phyloP scores from a whole-genome alignment of 2,113 vertebrate species.

The Aramus guarauna region DNA sequence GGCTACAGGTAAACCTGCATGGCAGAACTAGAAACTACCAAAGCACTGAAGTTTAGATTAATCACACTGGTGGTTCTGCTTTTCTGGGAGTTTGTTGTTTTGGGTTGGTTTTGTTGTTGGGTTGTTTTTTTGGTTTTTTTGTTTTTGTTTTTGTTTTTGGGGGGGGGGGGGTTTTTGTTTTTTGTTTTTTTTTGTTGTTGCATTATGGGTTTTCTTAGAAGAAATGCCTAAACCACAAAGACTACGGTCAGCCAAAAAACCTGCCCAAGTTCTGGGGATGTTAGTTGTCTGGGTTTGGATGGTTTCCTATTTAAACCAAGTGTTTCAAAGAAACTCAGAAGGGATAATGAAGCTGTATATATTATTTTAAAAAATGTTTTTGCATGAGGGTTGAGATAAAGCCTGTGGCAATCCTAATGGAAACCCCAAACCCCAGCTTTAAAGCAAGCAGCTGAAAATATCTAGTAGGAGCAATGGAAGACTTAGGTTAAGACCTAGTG shows the following conservation, averaged over 20 bases:
- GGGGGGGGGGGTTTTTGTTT: too few relatives aligned
- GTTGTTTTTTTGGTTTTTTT: too few relatives aligned
- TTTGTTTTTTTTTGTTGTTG: not conserved
- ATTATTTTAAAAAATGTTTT: not conserved
- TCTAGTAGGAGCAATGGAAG: not conserved
- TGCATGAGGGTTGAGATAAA: not conserved
- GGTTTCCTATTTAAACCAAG: not conserved
- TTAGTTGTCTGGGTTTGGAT: not conserved
- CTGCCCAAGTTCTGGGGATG: not conserved
- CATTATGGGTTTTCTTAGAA: not conserved
- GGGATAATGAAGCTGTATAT: not conserved
- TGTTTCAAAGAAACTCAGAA: not conserved
- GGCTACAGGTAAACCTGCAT: fast-evolving
- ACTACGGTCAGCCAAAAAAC: not conserved
- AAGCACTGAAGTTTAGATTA: not conserved
- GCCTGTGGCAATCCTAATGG: not conserved
- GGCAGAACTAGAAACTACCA: not conserved
- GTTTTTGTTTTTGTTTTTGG: too few relatives aligned
- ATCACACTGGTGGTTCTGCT: not conserved
- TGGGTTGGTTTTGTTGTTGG: not conserved
- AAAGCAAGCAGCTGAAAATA: not conserved
- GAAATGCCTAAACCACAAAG: not conserved
- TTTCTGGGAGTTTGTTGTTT: not conserved
- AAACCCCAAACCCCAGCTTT: not conserved
- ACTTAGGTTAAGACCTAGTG: not conserved